Base-by-base conservation (phyloP, 2,888 invertebrate genomes). In the Sussaba pulchella region DNA sequence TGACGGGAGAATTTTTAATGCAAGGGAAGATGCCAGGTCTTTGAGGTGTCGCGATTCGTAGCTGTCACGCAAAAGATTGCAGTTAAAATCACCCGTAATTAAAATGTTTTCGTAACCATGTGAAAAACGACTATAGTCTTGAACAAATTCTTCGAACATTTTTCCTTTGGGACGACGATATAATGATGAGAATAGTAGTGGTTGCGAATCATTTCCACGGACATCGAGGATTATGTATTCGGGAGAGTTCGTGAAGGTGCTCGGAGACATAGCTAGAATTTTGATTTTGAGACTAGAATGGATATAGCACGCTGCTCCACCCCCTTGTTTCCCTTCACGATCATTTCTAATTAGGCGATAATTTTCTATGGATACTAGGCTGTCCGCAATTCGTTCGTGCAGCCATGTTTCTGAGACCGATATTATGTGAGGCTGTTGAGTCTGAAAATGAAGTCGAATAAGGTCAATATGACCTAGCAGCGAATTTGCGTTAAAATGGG, bases 281-380 rank as follows among this genome's bases (percentile, higher is more conserved):
- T 39, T 21, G 0, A 17, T 39, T 14, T 14, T 26, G 8, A 71
- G 2, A 9, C 43, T 57, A 5, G 43, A 26, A 10, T 71, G 71
- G 6, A 71, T 36, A n/a, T 45, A 45, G 41, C 59, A 59, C 17
- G 59, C 71, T 8, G 54, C 69, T 0, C 69, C 69, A 8, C 69
- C 52, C 0, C 69, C 69, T 6, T 52, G 14, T 52, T 69, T 69
- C 1, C 26, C 26, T 8, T 54, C 54, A 0, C 54, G 21, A 12
- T 69, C 69, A 1, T 69, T 52, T 2, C 69, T 26, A 2, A 69
- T 9, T 2, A 69, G 5, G 9, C 10, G 39, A 17, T 69, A 69
- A 26, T 54, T 54, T 0, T 69, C 21, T 14, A 36, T 12, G 9
- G 14, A 26, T 1, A 57, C 57, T 1, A 57, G 57, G 8, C 12